Conservation (phyloP, 2,888 invertebrate genomes). For the Matsumyia berberina region DNA sequence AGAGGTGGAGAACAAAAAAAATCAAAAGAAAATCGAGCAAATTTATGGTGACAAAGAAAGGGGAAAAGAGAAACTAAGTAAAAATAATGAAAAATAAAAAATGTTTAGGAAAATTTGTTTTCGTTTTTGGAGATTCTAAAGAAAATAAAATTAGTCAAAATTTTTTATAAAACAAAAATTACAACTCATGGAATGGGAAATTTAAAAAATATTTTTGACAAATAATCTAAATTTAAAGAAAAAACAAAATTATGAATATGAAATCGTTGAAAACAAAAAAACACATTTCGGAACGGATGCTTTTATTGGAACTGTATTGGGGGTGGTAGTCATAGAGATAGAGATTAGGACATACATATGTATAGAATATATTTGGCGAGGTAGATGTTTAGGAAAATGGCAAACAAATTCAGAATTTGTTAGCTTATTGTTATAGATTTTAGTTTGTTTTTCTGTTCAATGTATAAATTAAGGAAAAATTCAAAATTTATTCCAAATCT, state of each 20-base stretch:
- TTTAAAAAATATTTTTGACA: constrained; percentile 69
- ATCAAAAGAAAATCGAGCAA: constrained; percentile 67
- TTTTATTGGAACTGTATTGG: constrained; percentile 74
- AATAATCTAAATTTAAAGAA: constrained; percentile 73
- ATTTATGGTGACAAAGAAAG: constrained; percentile 69
- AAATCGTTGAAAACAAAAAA: constrained; percentile 65
- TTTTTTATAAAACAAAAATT: constrained; percentile 74
- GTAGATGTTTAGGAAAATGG: constrained; percentile 43
- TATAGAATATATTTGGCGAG: constrained; percentile 64
- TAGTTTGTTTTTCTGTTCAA: not conserved
- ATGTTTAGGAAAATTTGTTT: constrained; percentile 74
- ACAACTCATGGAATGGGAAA: constrained; percentile 78
- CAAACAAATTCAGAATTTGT: constrained; percentile 19
- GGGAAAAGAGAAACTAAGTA: constrained; percentile 80
- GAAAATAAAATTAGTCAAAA: constrained; percentile 77
- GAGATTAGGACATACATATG: constrained; percentile 18
- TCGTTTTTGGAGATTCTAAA: constrained; percentile 70
- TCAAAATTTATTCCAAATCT: constrained; percentile 61
- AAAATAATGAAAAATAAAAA: constrained; percentile 75
- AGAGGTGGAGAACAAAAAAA: constrained; percentile 50
- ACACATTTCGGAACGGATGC: constrained; percentile 74
- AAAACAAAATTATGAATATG: constrained; percentile 49
- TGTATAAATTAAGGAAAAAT: constrained; percentile 32
- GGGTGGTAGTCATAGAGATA: constrained; percentile 16
- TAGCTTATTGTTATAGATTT: constrained; percentile 34